A percentile compares a stretch with the other conserved stretches of the same genome.
Conservation (phyloP, 2,113 vertebrate genomes). For the Casuarius casuarius region DNA sequence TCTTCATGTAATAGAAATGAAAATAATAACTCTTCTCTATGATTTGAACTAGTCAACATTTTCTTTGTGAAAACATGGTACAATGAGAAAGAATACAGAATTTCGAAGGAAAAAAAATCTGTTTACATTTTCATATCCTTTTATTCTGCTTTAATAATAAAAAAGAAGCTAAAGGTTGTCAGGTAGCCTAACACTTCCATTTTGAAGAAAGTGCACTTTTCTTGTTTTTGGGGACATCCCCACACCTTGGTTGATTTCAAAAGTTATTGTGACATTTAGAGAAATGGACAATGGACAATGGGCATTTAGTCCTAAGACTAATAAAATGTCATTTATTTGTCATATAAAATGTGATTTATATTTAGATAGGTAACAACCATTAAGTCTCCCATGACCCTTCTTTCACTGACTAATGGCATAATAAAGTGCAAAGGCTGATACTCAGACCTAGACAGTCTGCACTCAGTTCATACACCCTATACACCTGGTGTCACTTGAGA, state of each 20-base stretch:
- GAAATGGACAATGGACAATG: no score
- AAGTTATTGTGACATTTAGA: neutral
- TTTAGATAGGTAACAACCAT: neutral
- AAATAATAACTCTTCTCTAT: neutral
- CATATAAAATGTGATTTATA: no score
- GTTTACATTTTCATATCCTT: neutral
- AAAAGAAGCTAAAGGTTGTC: neutral
- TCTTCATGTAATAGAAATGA: neutral
- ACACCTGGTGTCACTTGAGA: neutral
- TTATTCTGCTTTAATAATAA: neutral
- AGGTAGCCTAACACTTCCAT: no score
- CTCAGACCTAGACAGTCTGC: no score
- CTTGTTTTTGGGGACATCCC: neutral
- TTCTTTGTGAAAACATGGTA: neutral
- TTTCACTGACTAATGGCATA: no score
- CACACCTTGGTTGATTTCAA: neutral
- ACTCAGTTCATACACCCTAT: neutral
- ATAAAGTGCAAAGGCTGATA: no score
- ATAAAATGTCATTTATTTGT: neutral
- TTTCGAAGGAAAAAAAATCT: neutral
- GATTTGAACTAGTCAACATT: neutral
- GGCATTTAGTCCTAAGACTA: neutral
- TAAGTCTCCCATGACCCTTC: neutral
- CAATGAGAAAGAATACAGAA: neutral
- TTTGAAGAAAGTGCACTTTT: neutral